Percentiles rank a stretch among this genome's conserved stretches.
Evolutionary conservation across 2,113 vertebrate species (phyloP).

Genomic region (Vulpes ferrilata): DNA sequence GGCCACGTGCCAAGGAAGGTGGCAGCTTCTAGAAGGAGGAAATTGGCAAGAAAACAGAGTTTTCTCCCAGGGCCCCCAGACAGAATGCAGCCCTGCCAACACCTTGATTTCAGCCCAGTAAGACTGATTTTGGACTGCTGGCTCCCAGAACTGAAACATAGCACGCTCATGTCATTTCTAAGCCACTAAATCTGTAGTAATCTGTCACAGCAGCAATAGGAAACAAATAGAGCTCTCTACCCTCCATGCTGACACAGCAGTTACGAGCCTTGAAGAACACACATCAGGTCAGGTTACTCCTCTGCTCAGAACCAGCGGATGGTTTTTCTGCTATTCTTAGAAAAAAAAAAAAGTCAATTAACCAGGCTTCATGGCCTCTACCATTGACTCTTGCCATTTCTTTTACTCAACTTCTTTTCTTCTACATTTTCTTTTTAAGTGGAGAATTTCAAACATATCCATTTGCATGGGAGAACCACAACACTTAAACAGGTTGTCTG

Average conservation of each 20-base stretch:
- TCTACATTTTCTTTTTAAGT: neutral
- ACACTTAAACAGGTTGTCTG: neutral
- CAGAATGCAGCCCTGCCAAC: neutral
- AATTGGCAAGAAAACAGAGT: neutral
- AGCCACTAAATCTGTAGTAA: neutral
- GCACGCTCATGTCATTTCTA: neutral
- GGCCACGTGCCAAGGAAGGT: fast-evolving
- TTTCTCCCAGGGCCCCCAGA: neutral
- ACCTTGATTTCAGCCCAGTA: neutral
- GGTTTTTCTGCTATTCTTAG: neutral
- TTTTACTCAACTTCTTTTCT: neutral
- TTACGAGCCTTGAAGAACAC: neutral
- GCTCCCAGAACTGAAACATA: neutral
- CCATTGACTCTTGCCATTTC: neutral
- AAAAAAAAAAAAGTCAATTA: neutral
- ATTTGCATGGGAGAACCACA: neutral
- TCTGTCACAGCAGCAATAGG: neutral
- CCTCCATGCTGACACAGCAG: too few relatives aligned
- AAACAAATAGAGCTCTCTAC: neutral
- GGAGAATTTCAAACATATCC: neutral
- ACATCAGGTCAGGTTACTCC: neutral
- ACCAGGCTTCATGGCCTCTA: neutral
- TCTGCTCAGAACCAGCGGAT: neutral
- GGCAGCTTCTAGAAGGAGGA: neutral
- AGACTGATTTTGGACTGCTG: neutral